phyloP scores from a whole-genome alignment of 1,140 invertebrate species.

The Conus ventricosus region DNA sequence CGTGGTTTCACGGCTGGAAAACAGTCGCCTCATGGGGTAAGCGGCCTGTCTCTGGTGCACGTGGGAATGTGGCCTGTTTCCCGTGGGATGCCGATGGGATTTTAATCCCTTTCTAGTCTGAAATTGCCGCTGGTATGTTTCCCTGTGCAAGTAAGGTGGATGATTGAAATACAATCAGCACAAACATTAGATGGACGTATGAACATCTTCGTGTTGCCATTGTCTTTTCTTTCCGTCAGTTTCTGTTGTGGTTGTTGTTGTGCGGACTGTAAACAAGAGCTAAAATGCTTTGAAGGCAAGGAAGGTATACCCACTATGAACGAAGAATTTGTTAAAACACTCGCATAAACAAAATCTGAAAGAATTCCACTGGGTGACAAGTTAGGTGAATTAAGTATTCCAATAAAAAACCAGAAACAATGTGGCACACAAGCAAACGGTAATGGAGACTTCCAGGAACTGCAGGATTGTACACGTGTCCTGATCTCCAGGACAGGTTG shows the following conservation, averaged over 20 bases:
- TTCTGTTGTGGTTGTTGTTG: no score
- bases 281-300: neutral
- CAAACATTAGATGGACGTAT: neutral
- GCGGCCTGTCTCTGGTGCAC: neutral
- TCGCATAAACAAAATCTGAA: neutral
- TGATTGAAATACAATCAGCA: neutral
- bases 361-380: no score
- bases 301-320: neutral
- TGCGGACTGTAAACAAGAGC: neutral
- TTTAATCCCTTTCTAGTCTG: neutral
- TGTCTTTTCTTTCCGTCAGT: neutral
- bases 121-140: neutral
- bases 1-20: neutral
- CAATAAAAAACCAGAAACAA: no score
- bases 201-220: neutral
- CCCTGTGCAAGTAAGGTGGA: neutral
- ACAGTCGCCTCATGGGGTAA: neutral
- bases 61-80: neutral
- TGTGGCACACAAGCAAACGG: no score
- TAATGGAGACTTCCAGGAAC: no score
- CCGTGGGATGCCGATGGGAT: neutral
- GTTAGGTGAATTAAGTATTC: no score
- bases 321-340: neutral
- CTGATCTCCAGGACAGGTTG: no score
- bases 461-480: no score